Evolutionary conservation across 2,113 vertebrate species (phyloP), one percentile per base, ranked within the genome.

Genomic region (Ptilonorhynchus violaceus): DNA sequence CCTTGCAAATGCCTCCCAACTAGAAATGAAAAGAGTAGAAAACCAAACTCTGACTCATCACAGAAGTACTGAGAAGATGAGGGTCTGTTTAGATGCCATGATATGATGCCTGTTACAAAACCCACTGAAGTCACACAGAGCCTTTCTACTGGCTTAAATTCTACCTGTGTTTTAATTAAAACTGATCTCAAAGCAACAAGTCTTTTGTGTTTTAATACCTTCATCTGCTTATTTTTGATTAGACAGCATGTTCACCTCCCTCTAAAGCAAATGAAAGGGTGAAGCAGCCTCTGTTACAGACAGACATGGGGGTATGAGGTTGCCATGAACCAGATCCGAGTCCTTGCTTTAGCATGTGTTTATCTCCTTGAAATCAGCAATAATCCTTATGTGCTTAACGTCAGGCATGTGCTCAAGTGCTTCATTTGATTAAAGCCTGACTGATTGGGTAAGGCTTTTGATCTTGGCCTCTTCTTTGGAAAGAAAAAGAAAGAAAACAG

Each of bases 281-380:
- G 55, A 46, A 88, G 50, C 58, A 53, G 81, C 3, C 30, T 39
- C 35, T 28, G 23, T 41, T 85, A 64, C 60, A 85, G 67, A 41
- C 72, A 73, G 69, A 35, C 41, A 33, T 0, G 16, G n/a, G 82
- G 35, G 24, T 58, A 62, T 1, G 4, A 92, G 13, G 42, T 15
- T 91, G 59, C 67, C 3, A 0, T 24, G 14, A 80, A 53, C 22
- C 88, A 83, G 37, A 69, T 8, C 73, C 0, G 0, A 88, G 72
- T 46, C 59, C 67, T 31, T 94, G 75, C 47, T 91, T 59, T 21
- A 87, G 41, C 83, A 74, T 44, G 80, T 67, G 50, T 85, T 84
- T 93, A 86, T 92, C 72, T 84, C 89, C 88, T 81, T 70, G 80
- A 91, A 96, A 95, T 91, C 86, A 96, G 91, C 83, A 92, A 84